These are phyloP conservation scores for Chiroxiphia lanceolata DNA, from an alignment of 2,797 vertebrate genomes.

Conservation along the genomic window DNA sequence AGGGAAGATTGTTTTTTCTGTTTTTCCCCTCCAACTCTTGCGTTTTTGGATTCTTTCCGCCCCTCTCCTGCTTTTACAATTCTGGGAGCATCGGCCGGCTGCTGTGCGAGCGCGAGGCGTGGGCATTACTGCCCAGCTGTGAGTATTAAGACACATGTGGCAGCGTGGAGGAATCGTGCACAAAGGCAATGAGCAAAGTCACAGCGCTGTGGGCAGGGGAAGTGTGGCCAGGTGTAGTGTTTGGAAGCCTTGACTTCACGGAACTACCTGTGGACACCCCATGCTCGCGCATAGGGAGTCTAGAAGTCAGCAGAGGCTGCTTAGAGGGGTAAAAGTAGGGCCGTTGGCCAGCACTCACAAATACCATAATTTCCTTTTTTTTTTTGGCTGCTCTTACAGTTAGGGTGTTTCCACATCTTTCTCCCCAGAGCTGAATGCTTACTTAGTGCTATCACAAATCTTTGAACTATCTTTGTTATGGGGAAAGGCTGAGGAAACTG, in stretches of 20 bases:
- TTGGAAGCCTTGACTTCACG: background rate
- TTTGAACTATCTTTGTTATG: background rate
- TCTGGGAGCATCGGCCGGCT: fast-evolving
- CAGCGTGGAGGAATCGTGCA: fast-evolving
- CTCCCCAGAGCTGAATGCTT: background rate
- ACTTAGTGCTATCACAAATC: background rate
- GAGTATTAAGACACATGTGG: fast-evolving
- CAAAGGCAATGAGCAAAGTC: fast-evolving
- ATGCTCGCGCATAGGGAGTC: fast-evolving
- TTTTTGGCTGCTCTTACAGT: background rate
- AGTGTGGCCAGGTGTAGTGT: fast-evolving
- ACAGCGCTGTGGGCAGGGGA: fast-evolving
- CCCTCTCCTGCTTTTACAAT: fast-evolving
- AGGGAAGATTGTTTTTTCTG: no score
- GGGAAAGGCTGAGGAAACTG: background rate
- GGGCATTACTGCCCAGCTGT: background rate
- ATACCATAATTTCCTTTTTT: background rate
- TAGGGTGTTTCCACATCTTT: background rate
- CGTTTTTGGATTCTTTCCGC: fast-evolving
- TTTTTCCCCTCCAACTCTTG: fast-evolving
- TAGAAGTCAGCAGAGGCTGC: background rate
- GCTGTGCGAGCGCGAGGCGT: fast-evolving
- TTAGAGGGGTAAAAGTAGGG: background rate
- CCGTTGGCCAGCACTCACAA: background rate
- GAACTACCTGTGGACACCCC: background rate